Evolutionary conservation across 2,888 invertebrate genomes (phyloP).

Genomic region (Protodeltote pygarga): DNA sequence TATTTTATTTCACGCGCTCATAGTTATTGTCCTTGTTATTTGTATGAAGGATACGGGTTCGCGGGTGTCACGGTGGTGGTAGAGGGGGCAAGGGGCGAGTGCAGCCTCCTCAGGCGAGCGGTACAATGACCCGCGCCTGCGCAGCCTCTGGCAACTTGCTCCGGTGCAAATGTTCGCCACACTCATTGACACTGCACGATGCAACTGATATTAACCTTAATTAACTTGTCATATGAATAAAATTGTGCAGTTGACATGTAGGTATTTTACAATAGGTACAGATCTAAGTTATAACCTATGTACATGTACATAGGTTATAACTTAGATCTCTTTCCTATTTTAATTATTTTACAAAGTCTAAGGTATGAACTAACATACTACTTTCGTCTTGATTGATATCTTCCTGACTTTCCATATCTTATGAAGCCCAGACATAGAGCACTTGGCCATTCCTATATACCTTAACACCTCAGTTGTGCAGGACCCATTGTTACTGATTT

Average conservation of each 20-base stretch:
- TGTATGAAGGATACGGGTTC: conserved; percentile 60
- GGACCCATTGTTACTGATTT: too few species aligned
- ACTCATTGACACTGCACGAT: conserved; percentile 62
- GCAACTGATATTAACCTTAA: conserved; percentile 55
- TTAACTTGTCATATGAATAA: conserved; percentile 49
- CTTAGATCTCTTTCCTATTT: too few species aligned
- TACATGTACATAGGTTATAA: too few species aligned
- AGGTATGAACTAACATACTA: too few species aligned
- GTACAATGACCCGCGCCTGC: conserved; percentile 79
- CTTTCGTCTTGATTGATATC: too few species aligned
- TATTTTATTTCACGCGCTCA: conserved; percentile 4
- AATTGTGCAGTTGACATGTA: conserved; percentile 23
- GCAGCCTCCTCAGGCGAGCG: conserved; percentile 69
- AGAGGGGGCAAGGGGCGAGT: conserved; percentile 61
- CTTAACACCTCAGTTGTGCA: too few species aligned
- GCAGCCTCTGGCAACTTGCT: conserved; percentile 70
- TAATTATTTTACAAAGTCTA: too few species aligned
- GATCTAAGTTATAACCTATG: too few species aligned
- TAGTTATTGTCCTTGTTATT: conserved; percentile 41
- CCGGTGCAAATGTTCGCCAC: conserved; percentile 65
- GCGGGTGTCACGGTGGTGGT: conserved; percentile 55
- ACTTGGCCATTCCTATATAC: too few species aligned
- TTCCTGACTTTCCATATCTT: too few species aligned
- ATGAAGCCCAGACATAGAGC: too few species aligned
- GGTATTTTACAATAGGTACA: too few species aligned